Evolutionary conservation across 2,888 invertebrate genomes (phyloP).

Genomic region (Caenorhabditis parvicauda): DNA sequence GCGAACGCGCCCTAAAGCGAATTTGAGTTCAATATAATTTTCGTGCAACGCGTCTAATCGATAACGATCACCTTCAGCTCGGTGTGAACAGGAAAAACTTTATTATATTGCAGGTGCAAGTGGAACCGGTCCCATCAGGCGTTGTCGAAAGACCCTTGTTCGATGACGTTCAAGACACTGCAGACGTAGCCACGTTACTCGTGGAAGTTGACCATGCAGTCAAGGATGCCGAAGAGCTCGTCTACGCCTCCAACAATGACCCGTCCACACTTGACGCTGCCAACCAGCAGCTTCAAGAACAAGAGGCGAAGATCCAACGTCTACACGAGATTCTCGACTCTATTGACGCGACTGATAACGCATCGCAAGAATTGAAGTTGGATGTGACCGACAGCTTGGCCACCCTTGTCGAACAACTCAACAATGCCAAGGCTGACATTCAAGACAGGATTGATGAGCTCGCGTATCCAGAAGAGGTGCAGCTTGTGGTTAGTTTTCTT

Average conservation of each 20-base stretch:
- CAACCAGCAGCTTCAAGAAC: background rate
- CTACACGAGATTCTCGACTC: conserved; percentile 10
- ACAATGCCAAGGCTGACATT: conserved; percentile 18
- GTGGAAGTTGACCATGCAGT: background rate
- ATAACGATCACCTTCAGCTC: too few species aligned
- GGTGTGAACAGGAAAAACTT: too few species aligned
- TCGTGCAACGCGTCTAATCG: too few species aligned
- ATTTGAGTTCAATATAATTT: too few species aligned
- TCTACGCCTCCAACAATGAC: too few species aligned
- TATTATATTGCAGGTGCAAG: too few species aligned
- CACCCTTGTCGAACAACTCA: conserved; percentile 12
- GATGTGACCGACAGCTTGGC: conserved; percentile 12
- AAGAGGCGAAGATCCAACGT: background rate
- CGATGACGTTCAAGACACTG: too few species aligned
- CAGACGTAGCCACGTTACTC: background rate
- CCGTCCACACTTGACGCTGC: too few species aligned
- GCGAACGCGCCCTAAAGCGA: too few species aligned
- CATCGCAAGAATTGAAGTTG: conserved; percentile 12
- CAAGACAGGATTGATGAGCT: conserved; percentile 22
- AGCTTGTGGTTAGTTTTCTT: too few species aligned
- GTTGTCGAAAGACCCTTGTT: too few species aligned
- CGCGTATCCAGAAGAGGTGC: conserved; percentile 11
- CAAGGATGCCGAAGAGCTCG: background rate
- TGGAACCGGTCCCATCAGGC: too few species aligned
- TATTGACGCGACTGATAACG: background rate